Evolutionary conservation across 2,888 invertebrate genomes (phyloP).

Genomic region (Rhamnusium bicolor): DNA sequence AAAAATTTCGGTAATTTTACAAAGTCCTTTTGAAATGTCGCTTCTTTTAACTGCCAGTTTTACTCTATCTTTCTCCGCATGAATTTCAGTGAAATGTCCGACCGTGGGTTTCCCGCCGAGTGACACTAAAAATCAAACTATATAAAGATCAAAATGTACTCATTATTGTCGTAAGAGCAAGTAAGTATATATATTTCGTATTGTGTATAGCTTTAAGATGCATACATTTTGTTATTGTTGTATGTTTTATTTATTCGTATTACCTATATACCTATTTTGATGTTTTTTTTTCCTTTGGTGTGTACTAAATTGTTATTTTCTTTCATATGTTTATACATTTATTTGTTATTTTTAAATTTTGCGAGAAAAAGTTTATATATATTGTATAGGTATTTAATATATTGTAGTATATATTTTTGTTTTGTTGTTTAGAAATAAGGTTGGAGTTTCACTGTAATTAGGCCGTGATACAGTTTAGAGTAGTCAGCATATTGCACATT

Average conservation of each 20-base stretch:
- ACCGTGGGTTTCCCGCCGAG: background rate
- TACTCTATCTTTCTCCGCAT: conserved; percentile 28
- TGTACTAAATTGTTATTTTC: conserved; percentile 11
- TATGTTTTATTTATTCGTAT: background rate
- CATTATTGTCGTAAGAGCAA: background rate
- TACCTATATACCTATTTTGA: background rate
- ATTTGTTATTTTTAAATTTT: conserved; percentile 15
- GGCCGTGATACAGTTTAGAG: background rate
- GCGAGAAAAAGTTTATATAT: background rate
- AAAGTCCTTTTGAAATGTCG: conserved; percentile 56
- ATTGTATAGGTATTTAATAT: conserved; percentile 11
- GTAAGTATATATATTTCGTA: conserved; percentile 5
- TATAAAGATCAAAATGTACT: background rate
- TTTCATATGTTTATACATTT: conserved; percentile 19
- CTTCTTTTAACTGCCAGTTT: conserved; percentile 46
- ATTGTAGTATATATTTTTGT: no score
- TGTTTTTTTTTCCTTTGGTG: background rate
- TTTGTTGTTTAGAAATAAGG: conserved; percentile 3
- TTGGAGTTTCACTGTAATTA: conserved; percentile 14
- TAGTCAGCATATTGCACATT: conserved; percentile 27
- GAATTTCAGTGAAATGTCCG: conserved; percentile 18
- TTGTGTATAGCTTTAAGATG: conserved; percentile 7
- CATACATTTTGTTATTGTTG: conserved; percentile 14
- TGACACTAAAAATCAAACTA: background rate
- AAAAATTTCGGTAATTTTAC: conserved; percentile 55